Base-by-base conservation (phyloP, 2,113 vertebrate genomes). In the Rhinoptilus africanus region DNA sequence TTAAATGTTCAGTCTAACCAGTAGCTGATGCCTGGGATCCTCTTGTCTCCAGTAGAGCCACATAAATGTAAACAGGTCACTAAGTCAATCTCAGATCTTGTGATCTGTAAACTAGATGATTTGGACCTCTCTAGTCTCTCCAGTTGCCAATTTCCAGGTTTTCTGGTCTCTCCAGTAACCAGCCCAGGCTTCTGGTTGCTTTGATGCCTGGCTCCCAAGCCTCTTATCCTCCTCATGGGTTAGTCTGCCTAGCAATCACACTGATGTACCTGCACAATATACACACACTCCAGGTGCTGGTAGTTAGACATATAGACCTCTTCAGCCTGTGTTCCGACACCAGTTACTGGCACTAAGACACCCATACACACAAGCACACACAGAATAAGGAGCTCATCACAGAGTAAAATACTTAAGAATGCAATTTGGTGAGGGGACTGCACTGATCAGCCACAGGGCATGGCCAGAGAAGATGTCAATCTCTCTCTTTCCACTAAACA, bases 291-390 rank as follows among this genome's bases (percentile, higher is more conserved):
- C 14, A 53, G 16, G 7, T 48, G 2, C 14, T 71, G 20, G 14
- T 9, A 48, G 2, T 41, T 51, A 39, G 9, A 37, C 8, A n/a
- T 2, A 4, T 10, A 20, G 14, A 11, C 3, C 5, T 22, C 18
- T 72, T 27, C 26, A 18, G 45, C 22, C 11, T 30, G 3, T 48
- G 30, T 9, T 62, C 23, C 23, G 32, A 35, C 23, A 75, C 1
- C 15, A 39, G 22, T 37, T 85, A 7, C 26, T 56, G 60, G 2
- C 26, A 69, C 23, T 48, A 10, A 48, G 23, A 43, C 23, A 62
- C 15, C 15, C 15, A 30, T 54, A 13, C 1, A 11, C 2, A 59
- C n/a, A 9, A 5, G n/a, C 6, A 4, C 5, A 23, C 51, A 79
- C 23, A 69, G 45, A 81, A 59, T 53, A 73, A 53, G 23, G 9